phyloP scores from a whole-genome alignment of 2,888 invertebrate genomes.

The Tetragnatha montana region DNA sequence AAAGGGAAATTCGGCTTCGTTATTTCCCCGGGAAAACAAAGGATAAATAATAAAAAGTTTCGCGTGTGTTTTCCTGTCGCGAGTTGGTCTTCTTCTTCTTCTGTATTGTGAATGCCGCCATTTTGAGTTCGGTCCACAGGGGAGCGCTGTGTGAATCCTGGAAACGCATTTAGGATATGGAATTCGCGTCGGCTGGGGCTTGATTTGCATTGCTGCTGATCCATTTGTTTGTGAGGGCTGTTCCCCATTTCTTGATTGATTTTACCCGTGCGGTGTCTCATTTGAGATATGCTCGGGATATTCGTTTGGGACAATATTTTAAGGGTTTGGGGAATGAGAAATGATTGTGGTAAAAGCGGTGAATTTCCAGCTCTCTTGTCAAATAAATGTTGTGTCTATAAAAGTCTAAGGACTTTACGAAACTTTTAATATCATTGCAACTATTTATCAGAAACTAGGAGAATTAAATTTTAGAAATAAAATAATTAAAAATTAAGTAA shows the following conservation, averaged over 20 bases:
- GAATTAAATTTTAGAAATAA: too few species aligned
- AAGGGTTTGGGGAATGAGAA: too few species aligned
- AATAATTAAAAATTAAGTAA: too few species aligned
- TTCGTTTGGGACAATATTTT: neutral
- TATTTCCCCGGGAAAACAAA: constrained; percentile 37
- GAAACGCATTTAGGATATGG: constrained; percentile 60
- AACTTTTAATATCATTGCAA: too few species aligned
- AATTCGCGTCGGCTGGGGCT: constrained; percentile 37
- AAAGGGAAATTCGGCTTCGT: constrained; percentile 29
- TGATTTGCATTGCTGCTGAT: constrained; percentile 56
- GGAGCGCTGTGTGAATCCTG: constrained; percentile 35
- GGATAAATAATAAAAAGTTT: constrained; percentile 5
- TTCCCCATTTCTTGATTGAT: constrained; percentile 4
- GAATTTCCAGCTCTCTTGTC: too few species aligned
- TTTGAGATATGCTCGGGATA: neutral
- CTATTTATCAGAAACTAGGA: too few species aligned
- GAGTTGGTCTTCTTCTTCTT: constrained; percentile 31
- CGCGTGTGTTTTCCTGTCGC: constrained; percentile 34
- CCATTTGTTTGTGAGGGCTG: constrained; percentile 2
- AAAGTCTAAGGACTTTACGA: too few species aligned
- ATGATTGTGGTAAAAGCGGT: too few species aligned
- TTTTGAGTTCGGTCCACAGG: constrained; percentile 6
- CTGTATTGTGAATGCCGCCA: constrained; percentile 26
- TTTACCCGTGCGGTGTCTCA: neutral
- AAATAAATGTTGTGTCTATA: too few species aligned